Evolutionary conservation across 2,888 invertebrate genomes (phyloP), one percentile per base, ranked within the genome.

Genomic region (Leptothorax acervorum): DNA sequence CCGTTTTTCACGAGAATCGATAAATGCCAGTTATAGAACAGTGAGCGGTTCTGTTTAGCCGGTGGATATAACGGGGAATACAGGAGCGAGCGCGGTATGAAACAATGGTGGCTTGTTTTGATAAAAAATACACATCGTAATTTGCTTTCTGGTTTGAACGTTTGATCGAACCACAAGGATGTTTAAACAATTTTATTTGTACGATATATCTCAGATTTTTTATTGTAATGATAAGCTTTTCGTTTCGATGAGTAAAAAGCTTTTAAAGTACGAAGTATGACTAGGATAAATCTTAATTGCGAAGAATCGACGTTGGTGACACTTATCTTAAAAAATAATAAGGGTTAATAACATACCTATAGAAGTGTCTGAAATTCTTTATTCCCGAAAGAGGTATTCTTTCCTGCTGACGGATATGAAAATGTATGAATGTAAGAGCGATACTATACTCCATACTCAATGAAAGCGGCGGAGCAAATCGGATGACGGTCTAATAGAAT

Each of bases 1-100:
- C 63, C 79, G 78, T 89, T 89, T 78, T 89, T 82, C 82, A 65
- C 63, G 63, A 65, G 65, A 76, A 87, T 87, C 85, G 85, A 84
- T 84, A 65, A 76, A 83, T 28, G 82, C 82, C 84, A 82, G 68
- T 85, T 85, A 84, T 87, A 9, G 83, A 87, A 66, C 85, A 81
- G 39, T 73, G 68, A 70, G 68, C 88, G 78, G 84, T 89, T 88
- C 65, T 84, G 82, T 66, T 85, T 82, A 81, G 83, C 86, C 65
- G 68, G 79, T 73, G 68, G 79, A 79, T 83, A 66, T 62, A 79
- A 55, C 71, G 28, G 39, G 6, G 60, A 23, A 48, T 62, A 60
- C n/a, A 45, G 39, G 11, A 60, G 31, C 28, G 48, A 39, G 3
- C 48, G 79, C 39, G 45, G 60, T 39, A 81, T 28, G 60, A 81